phyloP scores from a whole-genome alignment of 2,113 vertebrate species.

The Strigops habroptila region DNA sequence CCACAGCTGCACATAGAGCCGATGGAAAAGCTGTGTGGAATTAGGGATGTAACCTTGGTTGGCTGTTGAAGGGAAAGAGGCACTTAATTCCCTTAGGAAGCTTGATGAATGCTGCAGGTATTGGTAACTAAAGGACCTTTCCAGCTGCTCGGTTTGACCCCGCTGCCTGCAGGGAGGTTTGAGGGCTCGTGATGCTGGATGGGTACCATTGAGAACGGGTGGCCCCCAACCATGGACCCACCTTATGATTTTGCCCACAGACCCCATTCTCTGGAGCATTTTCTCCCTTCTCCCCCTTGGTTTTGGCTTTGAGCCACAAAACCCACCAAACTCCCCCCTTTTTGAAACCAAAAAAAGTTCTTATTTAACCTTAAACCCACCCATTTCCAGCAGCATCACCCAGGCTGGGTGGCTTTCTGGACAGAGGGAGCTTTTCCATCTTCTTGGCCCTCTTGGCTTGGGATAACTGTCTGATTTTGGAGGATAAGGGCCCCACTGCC shows the following conservation, averaged over 20 bases:
- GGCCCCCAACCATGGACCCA: rapidly evolving
- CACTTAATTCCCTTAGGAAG: rapidly evolving
- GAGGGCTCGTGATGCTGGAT: background rate
- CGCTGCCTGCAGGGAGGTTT: background rate
- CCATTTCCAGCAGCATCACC: background rate
- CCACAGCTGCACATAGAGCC: rapidly evolving
- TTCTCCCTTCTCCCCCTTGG: background rate
- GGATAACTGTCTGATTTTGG: background rate
- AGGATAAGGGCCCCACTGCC: background rate
- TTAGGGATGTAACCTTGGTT: background rate
- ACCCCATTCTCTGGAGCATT: background rate
- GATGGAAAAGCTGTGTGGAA: rapidly evolving
- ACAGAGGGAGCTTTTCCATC: background rate
- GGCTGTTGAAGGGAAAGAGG: background rate
- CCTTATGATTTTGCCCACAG: background rate
- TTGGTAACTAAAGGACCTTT: background rate
- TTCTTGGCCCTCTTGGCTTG: background rate
- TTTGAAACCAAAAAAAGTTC: rapidly evolving
- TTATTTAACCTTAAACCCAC: background rate
- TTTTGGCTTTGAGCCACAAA: background rate
- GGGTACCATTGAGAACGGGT: rapidly evolving
- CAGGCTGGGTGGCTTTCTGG: background rate
- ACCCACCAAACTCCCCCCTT: background rate
- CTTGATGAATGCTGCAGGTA: background rate
- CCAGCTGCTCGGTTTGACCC: background rate